Evolutionary conservation across 2,113 vertebrate species (phyloP), one percentile per base, ranked within the genome.

Genomic region (Kryptolebias marmoratus): DNA sequence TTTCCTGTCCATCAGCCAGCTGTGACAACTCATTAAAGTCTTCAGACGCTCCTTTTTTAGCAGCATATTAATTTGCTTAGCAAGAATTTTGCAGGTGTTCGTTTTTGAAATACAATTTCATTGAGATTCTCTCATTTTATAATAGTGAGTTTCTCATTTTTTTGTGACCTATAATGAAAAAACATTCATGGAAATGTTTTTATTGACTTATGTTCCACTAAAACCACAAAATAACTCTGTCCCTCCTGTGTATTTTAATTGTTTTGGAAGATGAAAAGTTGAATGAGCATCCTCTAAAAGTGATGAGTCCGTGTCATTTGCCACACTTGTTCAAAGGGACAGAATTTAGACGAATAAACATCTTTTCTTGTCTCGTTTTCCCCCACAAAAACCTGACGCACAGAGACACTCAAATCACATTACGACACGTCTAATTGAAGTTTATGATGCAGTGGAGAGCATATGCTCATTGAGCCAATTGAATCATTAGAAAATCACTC

Each of bases 401-500:
- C 73, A 80, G 78, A 73, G 42, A 39, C 58, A 44, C 81, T 80
- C 77, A 90, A 93, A 94, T 93, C 75, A 65, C 82, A 94, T 95
- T 93, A 91, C 66, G 79, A 81, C 82, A 77, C 83, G 77, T 85
- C 82, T 94, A 94, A 94, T 93, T 93, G 92, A 91, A 83, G 83
- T 91, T 92, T 93, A 91, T 90, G 92, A 87, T 86, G 79, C 87
- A 65, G 81, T 77, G 85, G 82, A 78, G 91, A 93, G 88, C 93
- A 94, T 94, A 94, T 94, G 94, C 89, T 94, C 91, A 84, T 92
- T 92, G 82, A 75, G 88, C 82, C 92, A 91, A 93, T 91, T 86
- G 87, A 94, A 94, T 93, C 85, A 93, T 90, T 89, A 88, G 82
- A 88, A 91, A 90, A 90, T 76, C 84, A 81, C 92, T 88, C 91